A percentile compares a stretch with the other conserved stretches of the same genome.
phyloP scores from a whole-genome alignment of 2,113 vertebrate genomes.

The Leuciscus idus region DNA sequence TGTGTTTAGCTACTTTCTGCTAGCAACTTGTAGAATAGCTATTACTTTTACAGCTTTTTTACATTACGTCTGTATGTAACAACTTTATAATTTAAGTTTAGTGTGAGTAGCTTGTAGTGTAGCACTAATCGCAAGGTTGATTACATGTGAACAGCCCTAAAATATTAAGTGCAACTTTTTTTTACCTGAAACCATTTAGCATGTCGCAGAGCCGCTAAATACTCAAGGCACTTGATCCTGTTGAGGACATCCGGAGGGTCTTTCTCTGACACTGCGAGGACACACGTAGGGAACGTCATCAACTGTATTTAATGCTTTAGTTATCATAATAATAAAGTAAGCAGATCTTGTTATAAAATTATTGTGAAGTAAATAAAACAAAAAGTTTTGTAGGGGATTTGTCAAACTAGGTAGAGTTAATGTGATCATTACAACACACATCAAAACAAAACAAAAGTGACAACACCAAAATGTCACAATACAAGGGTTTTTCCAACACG shows the following conservation, averaged over 20 bases:
- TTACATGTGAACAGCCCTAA: neutral
- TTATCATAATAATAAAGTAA: neutral
- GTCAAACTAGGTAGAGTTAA: neutral
- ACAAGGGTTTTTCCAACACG: conserved; percentile 61
- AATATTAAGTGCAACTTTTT: neutral
- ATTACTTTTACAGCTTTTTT: neutral
- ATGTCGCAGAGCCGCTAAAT: conserved; percentile 80
- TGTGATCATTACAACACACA: neutral
- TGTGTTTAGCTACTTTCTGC: neutral
- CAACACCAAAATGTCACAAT: conserved; percentile 30
- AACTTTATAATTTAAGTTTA: neutral
- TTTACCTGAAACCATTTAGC: conserved; percentile 89
- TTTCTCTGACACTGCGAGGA: conserved; percentile 51
- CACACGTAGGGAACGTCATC: conserved; percentile 33
- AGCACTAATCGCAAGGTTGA: neutral
- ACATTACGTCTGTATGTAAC: neutral
- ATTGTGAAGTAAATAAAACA: neutral
- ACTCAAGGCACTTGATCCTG: conserved; percentile 77
- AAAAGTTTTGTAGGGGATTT: neutral
- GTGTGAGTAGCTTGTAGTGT: neutral
- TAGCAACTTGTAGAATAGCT: neutral
- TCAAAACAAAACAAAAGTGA: neutral
- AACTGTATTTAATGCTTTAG: conserved; percentile 42
- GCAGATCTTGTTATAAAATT: neutral
- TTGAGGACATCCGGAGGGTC: conserved; percentile 76